Base-by-base conservation (phyloP, 23 tunicate species). In the Diplosoma virens region DNA sequence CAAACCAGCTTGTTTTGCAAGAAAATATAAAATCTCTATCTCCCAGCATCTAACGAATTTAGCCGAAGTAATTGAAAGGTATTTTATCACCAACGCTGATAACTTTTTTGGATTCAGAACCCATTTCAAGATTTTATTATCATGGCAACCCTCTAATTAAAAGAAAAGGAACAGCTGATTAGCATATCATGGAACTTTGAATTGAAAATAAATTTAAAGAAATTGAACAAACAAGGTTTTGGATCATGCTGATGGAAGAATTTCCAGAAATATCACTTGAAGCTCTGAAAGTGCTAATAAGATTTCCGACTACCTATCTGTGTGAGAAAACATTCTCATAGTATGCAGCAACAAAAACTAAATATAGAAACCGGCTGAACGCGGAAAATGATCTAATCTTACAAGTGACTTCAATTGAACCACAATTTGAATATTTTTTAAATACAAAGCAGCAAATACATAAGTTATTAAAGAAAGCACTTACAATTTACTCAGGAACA, bases 231-330 rank as follows among this genome's bases (percentile, higher is more conserved):
- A 61, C 69, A 61, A 61, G 30, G 6, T 29, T 61, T 61, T 61
- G 69, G 69, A 61, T 61, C 69, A 61, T 61, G 69, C 69, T 61
- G 69, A 61, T 61, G 69, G 69, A 61, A 61, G 69, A 61, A 61
- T 61, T 61, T 61, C 69, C 35, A 61, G 69, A 61, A 61, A 61
- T 61, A 61, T 61, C 34, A 61, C 69, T 61, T 29, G 35, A 61
- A 29, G 69, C 35, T 61, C 34, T 61, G 69, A 61, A 61, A 61
- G 69, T 61, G 35, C 69, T 27, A 29, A 61, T 61, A 61, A 61
- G 69, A 61, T 61, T 61, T 61, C 35, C 69, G 34, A 61, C 69
- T 29, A 61, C 69, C 69, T 61, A 61, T 61, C 69, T 26, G 69
- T 29, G 69, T 27, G 69, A 61, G 69, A 61, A 61, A 56, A 56